Percentiles rank a stretch among this genome's conserved stretches.
Evolutionary conservation across 2,113 vertebrate genomes (phyloP).

Genomic region (Progne subis): DNA sequence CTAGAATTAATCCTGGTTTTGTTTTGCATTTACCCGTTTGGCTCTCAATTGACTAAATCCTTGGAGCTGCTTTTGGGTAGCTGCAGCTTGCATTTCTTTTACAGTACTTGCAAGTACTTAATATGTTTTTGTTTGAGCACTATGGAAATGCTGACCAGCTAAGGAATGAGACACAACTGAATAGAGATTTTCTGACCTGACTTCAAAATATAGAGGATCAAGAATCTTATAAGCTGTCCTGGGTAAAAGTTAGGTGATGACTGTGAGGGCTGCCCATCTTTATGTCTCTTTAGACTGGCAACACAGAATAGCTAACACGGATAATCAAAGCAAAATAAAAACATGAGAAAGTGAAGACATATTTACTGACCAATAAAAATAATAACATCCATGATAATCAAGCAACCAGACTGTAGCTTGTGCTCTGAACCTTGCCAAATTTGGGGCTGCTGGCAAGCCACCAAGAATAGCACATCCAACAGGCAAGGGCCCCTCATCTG

Average conservation of each 20-base stretch:
- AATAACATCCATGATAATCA: conserved; percentile 34
- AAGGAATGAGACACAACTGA: not conserved
- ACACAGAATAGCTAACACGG: not conserved
- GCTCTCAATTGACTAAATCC: not conserved
- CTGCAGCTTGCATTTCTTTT: not conserved
- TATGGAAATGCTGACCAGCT: not conserved
- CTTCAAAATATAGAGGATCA: not conserved
- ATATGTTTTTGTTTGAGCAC: not conserved
- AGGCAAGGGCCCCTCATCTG: conserved; percentile 57
- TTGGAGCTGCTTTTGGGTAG: not conserved
- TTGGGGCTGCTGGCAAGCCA: conserved; percentile 46
- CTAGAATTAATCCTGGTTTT: not conserved
- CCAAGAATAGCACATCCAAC: conserved; percentile 53
- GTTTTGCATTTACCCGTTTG: not conserved
- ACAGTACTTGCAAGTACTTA: not conserved
- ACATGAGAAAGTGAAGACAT: not conserved
- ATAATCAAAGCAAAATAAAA: conserved; percentile 12
- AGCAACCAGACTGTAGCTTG: not conserved
- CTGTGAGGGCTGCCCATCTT: not conserved
- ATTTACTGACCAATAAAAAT: conserved; percentile 30
- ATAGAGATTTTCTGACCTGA: not conserved
- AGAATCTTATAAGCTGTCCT: not conserved
- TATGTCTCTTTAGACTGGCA: not conserved
- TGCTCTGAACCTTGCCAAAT: conserved; percentile 52
- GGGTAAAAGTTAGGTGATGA: not conserved